A percentile compares a stretch with the other conserved stretches of the same genome.
These are phyloP conservation scores for Chloroclysta siterata DNA, from an alignment of 2,888 invertebrate species.

Conservation along the genomic window DNA sequence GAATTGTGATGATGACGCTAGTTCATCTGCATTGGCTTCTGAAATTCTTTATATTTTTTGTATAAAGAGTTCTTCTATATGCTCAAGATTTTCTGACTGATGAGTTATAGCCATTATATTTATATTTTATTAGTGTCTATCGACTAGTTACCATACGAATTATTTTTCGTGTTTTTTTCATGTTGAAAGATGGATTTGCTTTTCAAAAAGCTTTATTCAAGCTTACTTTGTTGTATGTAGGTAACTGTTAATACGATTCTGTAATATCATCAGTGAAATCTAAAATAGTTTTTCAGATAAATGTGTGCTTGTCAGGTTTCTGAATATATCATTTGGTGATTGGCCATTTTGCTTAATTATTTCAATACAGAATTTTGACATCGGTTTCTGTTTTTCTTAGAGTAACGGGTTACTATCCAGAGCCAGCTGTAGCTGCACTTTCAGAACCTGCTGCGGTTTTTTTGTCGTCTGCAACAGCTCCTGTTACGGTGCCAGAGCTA, in stretches of 20 bases:
- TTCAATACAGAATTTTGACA: background rate
- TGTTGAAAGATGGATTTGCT: background rate
- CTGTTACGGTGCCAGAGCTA: slow-evolving; percentile 5
- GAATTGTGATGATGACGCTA: slow-evolving; percentile 2
- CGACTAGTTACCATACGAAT: no score
- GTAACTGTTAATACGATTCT: background rate
- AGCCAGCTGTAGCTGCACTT: slow-evolving; percentile 5
- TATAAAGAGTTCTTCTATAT: no score
- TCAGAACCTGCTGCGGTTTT: slow-evolving; percentile 1
- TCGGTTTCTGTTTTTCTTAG: background rate
- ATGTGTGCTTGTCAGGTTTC: slow-evolving; percentile 18
- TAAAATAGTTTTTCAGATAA: background rate
- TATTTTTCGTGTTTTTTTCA: no score
- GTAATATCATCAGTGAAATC: background rate
- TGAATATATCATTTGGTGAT: slow-evolving; percentile 12
- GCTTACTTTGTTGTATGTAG: background rate
- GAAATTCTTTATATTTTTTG: no score
- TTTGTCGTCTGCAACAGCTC: slow-evolving; percentile 1
- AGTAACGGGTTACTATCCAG: slow-evolving; percentile 12
- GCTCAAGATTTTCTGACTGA: no score
- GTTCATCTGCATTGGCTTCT: no score
- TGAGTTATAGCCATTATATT: no score
- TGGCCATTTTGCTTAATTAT: slow-evolving; percentile 16
- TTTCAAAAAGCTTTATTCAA: background rate
- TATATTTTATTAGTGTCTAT: no score